Evolutionary conservation across 2,113 vertebrate species (phyloP).

Genomic region (Potamarius usumacintae): DNA sequence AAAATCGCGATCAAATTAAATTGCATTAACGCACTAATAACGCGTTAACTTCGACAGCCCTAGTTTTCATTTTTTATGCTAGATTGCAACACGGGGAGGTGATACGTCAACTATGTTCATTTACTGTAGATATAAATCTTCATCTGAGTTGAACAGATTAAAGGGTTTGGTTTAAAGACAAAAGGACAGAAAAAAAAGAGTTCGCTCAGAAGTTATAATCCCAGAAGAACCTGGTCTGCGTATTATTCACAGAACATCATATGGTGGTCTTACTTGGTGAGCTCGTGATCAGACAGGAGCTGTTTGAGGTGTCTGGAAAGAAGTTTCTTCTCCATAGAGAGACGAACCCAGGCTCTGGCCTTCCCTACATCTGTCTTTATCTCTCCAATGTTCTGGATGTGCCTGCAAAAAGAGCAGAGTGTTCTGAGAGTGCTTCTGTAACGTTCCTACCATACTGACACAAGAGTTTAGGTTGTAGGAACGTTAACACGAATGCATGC

Average conservation of each 20-base stretch:
- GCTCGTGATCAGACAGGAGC: slow-evolving; percentile 92
- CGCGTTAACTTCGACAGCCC: too few species aligned
- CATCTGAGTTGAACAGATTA: neutral
- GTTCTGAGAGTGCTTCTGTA: neutral
- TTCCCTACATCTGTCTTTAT: slow-evolving; percentile 98
- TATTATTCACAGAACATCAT: neutral
- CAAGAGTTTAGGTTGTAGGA: neutral
- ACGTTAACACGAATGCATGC: neutral
- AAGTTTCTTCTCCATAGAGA: slow-evolving; percentile 98
- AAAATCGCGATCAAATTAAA: too few species aligned
- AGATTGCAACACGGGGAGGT: slow-evolving; percentile 42
- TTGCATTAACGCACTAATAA: too few species aligned
- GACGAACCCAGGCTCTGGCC: slow-evolving; percentile 95
- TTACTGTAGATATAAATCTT: slow-evolving; percentile 56
- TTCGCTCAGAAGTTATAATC: neutral
- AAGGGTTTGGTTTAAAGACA: neutral
- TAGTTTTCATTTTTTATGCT: too few species aligned
- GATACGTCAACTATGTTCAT: slow-evolving; percentile 58
- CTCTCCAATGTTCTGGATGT: slow-evolving; percentile 97
- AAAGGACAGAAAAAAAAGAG: neutral
- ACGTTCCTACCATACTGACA: slow-evolving; percentile 59
- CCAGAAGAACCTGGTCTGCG: neutral
- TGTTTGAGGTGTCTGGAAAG: slow-evolving; percentile 96
- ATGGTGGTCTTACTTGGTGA: slow-evolving; percentile 84
- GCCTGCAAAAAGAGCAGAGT: slow-evolving; percentile 68